Percentiles rank a stretch among this genome's conserved stretches.
Conservation (phyloP, 2,797 vertebrate species). For the Pipistrellus kuhlii region DNA sequence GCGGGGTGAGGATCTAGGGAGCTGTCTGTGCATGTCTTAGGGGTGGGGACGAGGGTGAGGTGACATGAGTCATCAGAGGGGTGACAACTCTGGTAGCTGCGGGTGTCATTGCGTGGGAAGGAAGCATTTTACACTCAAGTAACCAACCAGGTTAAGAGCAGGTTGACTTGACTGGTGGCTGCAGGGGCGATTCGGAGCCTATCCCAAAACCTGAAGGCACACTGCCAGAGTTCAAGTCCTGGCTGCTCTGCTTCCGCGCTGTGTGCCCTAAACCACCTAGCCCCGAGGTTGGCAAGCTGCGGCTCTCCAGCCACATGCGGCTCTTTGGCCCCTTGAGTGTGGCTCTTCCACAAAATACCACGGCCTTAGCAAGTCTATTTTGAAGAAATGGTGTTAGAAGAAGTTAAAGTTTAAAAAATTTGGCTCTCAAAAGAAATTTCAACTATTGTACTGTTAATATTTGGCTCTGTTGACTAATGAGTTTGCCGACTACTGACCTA, state of each 20-base stretch:
- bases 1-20: too few relatives aligned
- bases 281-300: too few relatives aligned
- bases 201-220: not conserved
- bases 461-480: too few relatives aligned
- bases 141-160: not conserved
- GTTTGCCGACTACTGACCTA: not conserved
- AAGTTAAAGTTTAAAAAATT: too few relatives aligned
- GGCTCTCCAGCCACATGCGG: too few relatives aligned
- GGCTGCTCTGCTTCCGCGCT: rapidly evolving
- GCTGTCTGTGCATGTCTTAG: not conserved
- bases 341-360: too few relatives aligned
- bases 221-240: not conserved
- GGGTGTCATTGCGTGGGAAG: not conserved
- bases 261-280: not conserved
- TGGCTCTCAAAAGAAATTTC: too few relatives aligned
- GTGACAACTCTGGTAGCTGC: not conserved
- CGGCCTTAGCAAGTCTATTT: too few relatives aligned
- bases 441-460: too few relatives aligned
- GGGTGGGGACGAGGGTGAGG: not conserved
- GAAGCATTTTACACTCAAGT: not conserved
- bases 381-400: too few relatives aligned
- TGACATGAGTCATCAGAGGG: rapidly evolving
- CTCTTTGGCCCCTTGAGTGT: too few relatives aligned
- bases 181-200: not conserved
- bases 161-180: not conserved